Conservation (phyloP, 1,140 invertebrate species). For the Leucophenga varia region DNA sequence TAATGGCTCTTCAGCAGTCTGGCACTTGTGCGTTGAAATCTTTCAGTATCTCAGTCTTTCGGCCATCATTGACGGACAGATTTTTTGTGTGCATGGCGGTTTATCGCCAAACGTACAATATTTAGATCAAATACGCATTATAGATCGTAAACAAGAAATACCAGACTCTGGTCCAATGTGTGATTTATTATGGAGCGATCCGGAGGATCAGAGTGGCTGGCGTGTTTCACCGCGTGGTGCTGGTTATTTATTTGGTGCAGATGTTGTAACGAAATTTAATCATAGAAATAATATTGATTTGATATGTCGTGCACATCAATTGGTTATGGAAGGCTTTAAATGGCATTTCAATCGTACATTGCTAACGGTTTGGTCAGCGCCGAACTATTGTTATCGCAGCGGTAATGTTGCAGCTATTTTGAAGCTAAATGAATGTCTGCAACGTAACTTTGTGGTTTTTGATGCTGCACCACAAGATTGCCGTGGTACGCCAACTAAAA, state of each 20-base stretch:
- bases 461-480: slow-evolving; percentile 97
- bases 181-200: slow-evolving; percentile 97
- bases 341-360: slow-evolving; percentile 99
- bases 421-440: slow-evolving; percentile 91
- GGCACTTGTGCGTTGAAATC: slow-evolving; percentile 98
- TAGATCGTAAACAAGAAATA: slow-evolving; percentile 97
- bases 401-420: slow-evolving; percentile 98
- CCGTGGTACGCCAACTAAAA: slow-evolving; percentile 94
- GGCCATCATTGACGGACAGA: slow-evolving; percentile 98
- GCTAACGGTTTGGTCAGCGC: no score
- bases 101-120: slow-evolving; percentile 96
- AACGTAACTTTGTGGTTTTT: slow-evolving; percentile 95
- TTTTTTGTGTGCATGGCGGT: slow-evolving; percentile 98
- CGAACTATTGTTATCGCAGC: slow-evolving; percentile 83
- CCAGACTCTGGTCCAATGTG: slow-evolving; percentile 99
- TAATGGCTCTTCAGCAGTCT: slow-evolving; percentile 96
- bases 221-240: slow-evolving; percentile 97
- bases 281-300: slow-evolving; percentile 95
- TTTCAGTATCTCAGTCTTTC: slow-evolving; percentile 97
- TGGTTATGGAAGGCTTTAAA: slow-evolving; percentile 99
- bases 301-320: no score
- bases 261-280: slow-evolving; percentile 96
- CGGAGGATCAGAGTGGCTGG: slow-evolving; percentile 90
- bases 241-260: slow-evolving; percentile 94
- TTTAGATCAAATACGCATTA: slow-evolving; percentile 95